Evolutionary conservation across 2,113 vertebrate species (phyloP), one percentile per base, ranked within the genome.

Genomic region (Numida meleagris): DNA sequence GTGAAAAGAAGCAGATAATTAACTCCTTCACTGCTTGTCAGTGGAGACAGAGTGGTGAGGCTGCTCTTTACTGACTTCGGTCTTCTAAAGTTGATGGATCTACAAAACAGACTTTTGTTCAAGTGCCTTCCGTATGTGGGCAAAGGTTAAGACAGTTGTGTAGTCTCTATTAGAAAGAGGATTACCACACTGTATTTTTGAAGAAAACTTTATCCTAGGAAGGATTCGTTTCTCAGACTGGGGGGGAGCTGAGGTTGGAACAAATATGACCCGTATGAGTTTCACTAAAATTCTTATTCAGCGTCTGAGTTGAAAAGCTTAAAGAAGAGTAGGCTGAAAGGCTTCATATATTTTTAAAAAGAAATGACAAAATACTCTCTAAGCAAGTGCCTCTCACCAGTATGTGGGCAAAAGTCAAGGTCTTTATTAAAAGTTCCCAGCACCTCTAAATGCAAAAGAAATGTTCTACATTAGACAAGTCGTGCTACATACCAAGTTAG

Each of bases 1-100:
- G 62, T 75, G 73, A 89, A 78, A 94, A 86, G 82, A 90, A 84
- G 72, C 57, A 92, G 67, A 82, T 88, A 62, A 62, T 72, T 96
- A 90, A 90, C 86, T 87, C 87, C 79, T 76, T 96, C 91, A 73
- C 71, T 92, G 55, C 91, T 90, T 88, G 66, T 95, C 84, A 90
- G 2, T 38, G 62, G 45, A 91, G 14, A 77, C 43, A 67, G 57
- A 83, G 58, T 45, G 20, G 75, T 89, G 86, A 78, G 72, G 19
- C 33, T 1, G 0, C 57, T 86, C 20, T 57, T 91, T 90, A 78
- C 76, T 40, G n/a, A 70, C 50, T 79, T 42, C 70, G 68, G 57
- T 58, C 70, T 70, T 68, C 58, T 78, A 11, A 90, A 68, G 70
- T 72, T 81, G 55, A 40, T 68, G 53, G 31, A 68, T 71, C 21